phyloP scores from a whole-genome alignment of 2,888 invertebrate species.

The Coelopa pilipes region DNA sequence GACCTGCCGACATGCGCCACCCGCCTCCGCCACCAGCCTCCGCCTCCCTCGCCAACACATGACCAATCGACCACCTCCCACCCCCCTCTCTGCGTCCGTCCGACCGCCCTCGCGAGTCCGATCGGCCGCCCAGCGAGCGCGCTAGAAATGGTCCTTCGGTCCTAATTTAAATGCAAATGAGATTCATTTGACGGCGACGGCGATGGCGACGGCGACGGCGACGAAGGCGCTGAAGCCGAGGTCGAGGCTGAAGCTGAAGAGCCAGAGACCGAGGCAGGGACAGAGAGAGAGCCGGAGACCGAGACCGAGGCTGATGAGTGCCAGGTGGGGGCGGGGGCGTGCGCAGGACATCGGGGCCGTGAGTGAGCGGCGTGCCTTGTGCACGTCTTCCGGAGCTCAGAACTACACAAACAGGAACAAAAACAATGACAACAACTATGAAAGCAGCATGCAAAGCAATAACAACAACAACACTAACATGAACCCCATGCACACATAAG shows the following conservation, averaged over 20 bases:
- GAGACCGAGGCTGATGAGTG: too few species aligned
- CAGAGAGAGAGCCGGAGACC: background rate
- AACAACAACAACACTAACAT: slow-evolving; percentile 38
- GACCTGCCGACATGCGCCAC: too few species aligned
- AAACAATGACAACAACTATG: background rate
- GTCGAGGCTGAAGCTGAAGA: background rate
- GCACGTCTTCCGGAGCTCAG: background rate
- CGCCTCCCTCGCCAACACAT: too few species aligned
- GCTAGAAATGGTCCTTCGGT: slow-evolving; percentile 47
- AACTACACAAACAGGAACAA: slow-evolving; percentile 12
- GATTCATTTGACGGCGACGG: slow-evolving; percentile 68
- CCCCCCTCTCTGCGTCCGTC: background rate
- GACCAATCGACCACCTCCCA: too few species aligned
- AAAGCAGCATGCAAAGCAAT: slow-evolving; percentile 25
- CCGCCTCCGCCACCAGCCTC: background rate
- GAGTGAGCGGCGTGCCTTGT: slow-evolving; percentile 1
- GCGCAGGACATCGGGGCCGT: too few species aligned
- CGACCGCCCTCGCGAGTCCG: background rate
- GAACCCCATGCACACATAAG: slow-evolving; percentile 43
- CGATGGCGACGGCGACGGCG: slow-evolving; percentile 7
- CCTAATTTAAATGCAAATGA: slow-evolving; percentile 69
- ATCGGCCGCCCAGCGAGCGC: too few species aligned
- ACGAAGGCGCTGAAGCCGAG: background rate
- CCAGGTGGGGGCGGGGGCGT: too few species aligned
- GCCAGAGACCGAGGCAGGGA: background rate